A percentile compares a stretch with the other conserved stretches of the same genome.
Evolutionary conservation across 2,113 vertebrate genomes (phyloP).

Genomic region (Macquaria australasica): DNA sequence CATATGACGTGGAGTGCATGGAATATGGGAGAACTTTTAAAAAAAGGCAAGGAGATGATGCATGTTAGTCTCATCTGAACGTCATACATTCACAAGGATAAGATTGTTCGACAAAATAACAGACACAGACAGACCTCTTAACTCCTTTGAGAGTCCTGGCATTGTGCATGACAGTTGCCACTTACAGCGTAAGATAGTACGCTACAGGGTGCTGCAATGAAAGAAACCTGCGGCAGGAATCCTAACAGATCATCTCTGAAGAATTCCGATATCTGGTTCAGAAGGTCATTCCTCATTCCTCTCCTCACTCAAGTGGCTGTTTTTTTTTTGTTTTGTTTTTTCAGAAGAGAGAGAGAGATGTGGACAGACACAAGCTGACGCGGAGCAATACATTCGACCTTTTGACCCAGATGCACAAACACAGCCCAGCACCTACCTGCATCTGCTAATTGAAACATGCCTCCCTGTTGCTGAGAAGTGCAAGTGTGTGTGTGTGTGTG

Average conservation of each 20-base stretch:
- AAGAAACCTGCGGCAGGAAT: background rate
- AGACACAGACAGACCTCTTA: no score
- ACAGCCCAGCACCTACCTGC: conserved; percentile 40
- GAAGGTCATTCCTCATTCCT: conserved; percentile 11
- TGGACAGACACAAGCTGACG: conserved; percentile 46
- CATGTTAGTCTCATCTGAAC: background rate
- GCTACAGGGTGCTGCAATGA: background rate
- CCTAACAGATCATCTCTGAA: conserved; percentile 12
- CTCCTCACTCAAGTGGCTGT: conserved; percentile 26
- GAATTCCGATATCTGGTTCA: conserved; percentile 13
- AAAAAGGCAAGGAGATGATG: conserved; percentile 1
- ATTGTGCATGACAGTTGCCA: background rate
- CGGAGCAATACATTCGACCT: conserved; percentile 61
- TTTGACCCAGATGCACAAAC: conserved; percentile 41
- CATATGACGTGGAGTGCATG: background rate
- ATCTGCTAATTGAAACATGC: conserved; percentile 75
- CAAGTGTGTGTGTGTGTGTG: conserved; percentile 22
- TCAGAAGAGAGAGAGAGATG: conserved; percentile 19
- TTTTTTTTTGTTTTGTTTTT: conserved; percentile 20
- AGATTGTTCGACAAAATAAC: background rate
- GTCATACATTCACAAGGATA: background rate
- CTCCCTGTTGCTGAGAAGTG: conserved; percentile 37
- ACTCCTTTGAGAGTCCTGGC: background rate
- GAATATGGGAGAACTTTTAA: conserved; percentile 38
- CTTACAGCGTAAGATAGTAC: background rate